Percentiles rank a stretch among this genome's conserved stretches.
phyloP scores from a whole-genome alignment of 2,113 vertebrate genomes.

The Austrofundulus limnaeus region DNA sequence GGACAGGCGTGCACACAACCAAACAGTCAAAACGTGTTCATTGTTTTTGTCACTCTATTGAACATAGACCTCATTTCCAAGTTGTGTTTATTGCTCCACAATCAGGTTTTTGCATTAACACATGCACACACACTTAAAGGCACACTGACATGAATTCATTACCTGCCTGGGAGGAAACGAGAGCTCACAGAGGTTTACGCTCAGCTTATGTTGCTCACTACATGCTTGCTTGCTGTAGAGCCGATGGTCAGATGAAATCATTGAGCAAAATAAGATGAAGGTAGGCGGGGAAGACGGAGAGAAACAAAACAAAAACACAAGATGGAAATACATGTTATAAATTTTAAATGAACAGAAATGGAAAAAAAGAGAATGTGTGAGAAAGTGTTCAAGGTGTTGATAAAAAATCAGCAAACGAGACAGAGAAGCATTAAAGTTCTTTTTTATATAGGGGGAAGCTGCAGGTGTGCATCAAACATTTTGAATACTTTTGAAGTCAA shows the following conservation, averaged over 20 bases:
- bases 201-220: slow-evolving; percentile 58
- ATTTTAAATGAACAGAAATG: slow-evolving; percentile 6
- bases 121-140: not conserved
- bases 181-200: slow-evolving; percentile 34
- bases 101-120: not conserved
- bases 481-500: slow-evolving; percentile 19
- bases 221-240: slow-evolving; percentile 59
- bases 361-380: no score
- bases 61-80: no score
- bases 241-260: slow-evolving; percentile 18
- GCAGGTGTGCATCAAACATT: slow-evolving; percentile 51
- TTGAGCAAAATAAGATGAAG: slow-evolving; percentile 9
- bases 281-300: not conserved
- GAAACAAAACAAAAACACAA: slow-evolving; percentile 14
- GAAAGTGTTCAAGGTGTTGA: not conserved
- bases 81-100: not conserved
- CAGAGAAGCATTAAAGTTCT: slow-evolving; percentile 27
- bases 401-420: slow-evolving; percentile 11
- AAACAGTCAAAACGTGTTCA: not conserved
- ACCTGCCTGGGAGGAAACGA: slow-evolving; percentile 71
- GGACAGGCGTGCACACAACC: not conserved
- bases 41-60: no score
- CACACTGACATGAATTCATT: slow-evolving; percentile 43
- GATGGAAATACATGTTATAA: slow-evolving; percentile 19
- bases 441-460: slow-evolving; percentile 12